Percentiles rank a stretch among this genome's conserved stretches.
These are phyloP conservation scores for Sus scrofa DNA, from an alignment of 2,113 vertebrate species.

Conservation along the genomic window T2T-Sscrofa CM000822.6:41066001-41066500, in stretches of 20 bases:
- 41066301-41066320: not conserved
- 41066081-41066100: conserved; percentile 72
- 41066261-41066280: conserved; percentile 31
- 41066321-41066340: conserved; percentile 2
- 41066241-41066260: conserved; percentile 72
- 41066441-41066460: not conserved
- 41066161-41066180: conserved; percentile 76
- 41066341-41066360: no score
- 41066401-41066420: not conserved
- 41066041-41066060: conserved; percentile 77
- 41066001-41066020: conserved; percentile 75
- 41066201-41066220: conserved; percentile 38
- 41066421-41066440: not conserved
- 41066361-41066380: conserved; percentile 57
- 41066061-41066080: conserved; percentile 73
- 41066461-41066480: not conserved
- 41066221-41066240: not conserved
- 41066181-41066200: conserved; percentile 67
- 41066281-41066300: conserved; percentile 54
- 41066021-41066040: conserved; percentile 68
- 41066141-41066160: conserved; percentile 70
- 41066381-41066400: not conserved
- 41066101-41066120: conserved; percentile 72
- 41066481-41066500: not conserved
- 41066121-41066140: conserved; percentile 68